phyloP scores from a whole-genome alignment of 2,888 invertebrate species.

The Chymomyza procnemis region DNA sequence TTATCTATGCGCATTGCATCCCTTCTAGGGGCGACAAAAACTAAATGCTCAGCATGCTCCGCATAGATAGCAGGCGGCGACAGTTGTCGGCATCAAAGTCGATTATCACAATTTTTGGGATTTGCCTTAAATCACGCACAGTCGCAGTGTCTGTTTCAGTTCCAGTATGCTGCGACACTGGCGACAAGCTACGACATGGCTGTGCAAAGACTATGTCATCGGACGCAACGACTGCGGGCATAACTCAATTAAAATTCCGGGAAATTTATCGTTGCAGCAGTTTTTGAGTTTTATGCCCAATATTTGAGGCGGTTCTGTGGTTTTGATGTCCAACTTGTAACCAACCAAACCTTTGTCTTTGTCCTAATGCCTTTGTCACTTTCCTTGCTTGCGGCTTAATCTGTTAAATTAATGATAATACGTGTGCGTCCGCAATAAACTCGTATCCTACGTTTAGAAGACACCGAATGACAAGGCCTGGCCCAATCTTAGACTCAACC shows the following conservation, averaged over 20 bases:
- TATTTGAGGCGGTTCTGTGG: slow-evolving; percentile 60
- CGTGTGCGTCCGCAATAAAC: slow-evolving; percentile 43
- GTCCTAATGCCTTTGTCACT: not conserved
- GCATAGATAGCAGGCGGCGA: slow-evolving; percentile 38
- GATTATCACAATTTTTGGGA: slow-evolving; percentile 67
- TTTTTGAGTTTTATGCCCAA: slow-evolving; percentile 12
- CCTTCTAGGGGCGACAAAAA: slow-evolving; percentile 1
- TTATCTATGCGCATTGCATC: not conserved
- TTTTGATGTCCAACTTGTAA: slow-evolving; percentile 46
- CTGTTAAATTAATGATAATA: slow-evolving; percentile 71
- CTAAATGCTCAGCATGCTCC: slow-evolving; percentile 3
- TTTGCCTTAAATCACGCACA: slow-evolving; percentile 71
- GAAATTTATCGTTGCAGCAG: slow-evolving; percentile 42
- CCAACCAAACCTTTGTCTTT: slow-evolving; percentile 4
- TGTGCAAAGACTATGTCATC: not conserved
- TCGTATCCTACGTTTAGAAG: slow-evolving; percentile 33
- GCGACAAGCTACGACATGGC: slow-evolving; percentile 1
- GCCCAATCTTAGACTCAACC: not conserved
- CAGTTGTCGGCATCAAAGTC: slow-evolving; percentile 60
- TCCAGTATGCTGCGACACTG: not conserved
- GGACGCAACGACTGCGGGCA: slow-evolving; percentile 29
- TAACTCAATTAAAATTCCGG: slow-evolving; percentile 71
- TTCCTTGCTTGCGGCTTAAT: slow-evolving; percentile 47
- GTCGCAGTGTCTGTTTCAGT: slow-evolving; percentile 6
- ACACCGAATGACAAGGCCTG: not conserved